phyloP scores from a whole-genome alignment of 2,113 vertebrate genomes.

The Arenaria interpres region DNA sequence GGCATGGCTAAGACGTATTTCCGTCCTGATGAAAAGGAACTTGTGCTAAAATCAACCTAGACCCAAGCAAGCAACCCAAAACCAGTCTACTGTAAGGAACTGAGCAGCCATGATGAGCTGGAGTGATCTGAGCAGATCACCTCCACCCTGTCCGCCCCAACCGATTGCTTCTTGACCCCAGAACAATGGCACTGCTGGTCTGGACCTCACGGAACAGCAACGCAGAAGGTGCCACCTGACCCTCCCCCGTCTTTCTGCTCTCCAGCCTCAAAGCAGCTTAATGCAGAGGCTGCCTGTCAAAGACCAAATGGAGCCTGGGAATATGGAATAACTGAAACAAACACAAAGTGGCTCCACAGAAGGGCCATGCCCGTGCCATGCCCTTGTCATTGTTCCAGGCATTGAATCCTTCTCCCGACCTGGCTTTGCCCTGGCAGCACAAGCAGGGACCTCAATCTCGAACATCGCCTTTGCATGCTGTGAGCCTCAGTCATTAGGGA shows the following conservation, averaged over 20 bases:
- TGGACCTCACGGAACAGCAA: not conserved
- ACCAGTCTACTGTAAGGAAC: not conserved
- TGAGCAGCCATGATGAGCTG: not conserved
- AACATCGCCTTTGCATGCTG: not conserved
- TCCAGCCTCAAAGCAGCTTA: not conserved
- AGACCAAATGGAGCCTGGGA: not conserved
- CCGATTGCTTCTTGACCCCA: not conserved
- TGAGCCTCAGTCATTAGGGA: not conserved
- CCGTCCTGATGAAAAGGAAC: not conserved
- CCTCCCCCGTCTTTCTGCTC: not conserved
- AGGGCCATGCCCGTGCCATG: not conserved
- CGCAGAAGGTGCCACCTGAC: accelerated
- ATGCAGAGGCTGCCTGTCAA: not conserved
- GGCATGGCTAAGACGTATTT: not conserved
- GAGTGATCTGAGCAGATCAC: not conserved
- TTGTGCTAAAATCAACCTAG: not conserved
- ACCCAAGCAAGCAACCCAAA: not conserved
- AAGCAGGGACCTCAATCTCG: not conserved
- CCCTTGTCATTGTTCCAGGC: not conserved
- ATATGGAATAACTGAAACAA: not conserved
- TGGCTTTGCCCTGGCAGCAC: not conserved
- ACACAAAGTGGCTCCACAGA: not conserved
- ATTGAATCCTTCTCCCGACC: not conserved
- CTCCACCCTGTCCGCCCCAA: not conserved
- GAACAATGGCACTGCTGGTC: not conserved